These are phyloP conservation scores for Netelia inedita DNA, from an alignment of 2,888 invertebrate species.

Conservation along the genomic window DNA sequence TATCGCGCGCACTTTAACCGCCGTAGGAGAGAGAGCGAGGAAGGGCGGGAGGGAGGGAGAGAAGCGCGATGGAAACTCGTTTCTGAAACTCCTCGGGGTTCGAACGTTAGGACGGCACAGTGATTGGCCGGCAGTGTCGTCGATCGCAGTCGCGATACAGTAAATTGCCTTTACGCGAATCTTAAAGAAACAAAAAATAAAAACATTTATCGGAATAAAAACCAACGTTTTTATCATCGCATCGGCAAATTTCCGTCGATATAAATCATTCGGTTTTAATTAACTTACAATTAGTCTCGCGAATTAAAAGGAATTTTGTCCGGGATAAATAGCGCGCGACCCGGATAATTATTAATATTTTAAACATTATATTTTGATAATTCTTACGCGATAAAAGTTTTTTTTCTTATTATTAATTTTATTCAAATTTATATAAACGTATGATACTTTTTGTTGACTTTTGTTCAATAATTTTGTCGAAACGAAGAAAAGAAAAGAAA, in stretches of 20 bases:
- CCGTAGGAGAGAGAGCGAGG: background rate
- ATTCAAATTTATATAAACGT: too few relatives aligned
- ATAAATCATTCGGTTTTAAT: too few relatives aligned
- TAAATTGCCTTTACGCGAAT: constrained; percentile 8
- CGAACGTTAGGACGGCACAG: background rate
- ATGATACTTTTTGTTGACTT: too few relatives aligned
- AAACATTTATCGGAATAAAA: background rate
- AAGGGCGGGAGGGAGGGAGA: background rate
- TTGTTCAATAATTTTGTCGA: background rate
- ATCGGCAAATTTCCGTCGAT: too few relatives aligned
- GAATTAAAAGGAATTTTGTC: too few relatives aligned
- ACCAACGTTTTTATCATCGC: background rate
- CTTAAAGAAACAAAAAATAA: background rate
- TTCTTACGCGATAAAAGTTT: too few relatives aligned
- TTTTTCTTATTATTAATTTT: too few relatives aligned
- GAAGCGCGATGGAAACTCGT: constrained; percentile 20
- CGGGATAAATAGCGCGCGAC: too few relatives aligned
- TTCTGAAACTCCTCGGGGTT: constrained; percentile 26
- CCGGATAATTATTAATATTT: too few relatives aligned
- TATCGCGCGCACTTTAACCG: background rate
- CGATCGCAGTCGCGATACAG: background rate
- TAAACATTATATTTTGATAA: too few relatives aligned
- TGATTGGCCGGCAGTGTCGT: background rate
- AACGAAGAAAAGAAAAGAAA: background rate
- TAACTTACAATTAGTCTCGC: too few relatives aligned